A percentile compares a stretch with the other conserved stretches of the same genome.
Evolutionary conservation across 2,888 invertebrate genomes (phyloP).

Genomic region (Adela reaumurella): DNA sequence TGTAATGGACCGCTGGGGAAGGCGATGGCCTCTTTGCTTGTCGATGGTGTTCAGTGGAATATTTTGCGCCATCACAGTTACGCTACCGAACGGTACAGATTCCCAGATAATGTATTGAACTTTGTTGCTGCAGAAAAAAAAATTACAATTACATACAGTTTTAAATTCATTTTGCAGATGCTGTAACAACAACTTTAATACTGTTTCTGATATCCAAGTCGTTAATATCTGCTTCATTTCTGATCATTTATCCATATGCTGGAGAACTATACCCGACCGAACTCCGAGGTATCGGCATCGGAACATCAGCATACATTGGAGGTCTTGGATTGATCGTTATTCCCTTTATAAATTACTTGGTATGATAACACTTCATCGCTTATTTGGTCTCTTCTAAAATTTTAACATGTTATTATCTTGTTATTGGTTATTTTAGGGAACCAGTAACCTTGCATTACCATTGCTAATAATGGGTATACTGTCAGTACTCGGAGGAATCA

Average conservation of each 20-base stretch:
- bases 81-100: constrained; percentile 69
- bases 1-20: constrained; percentile 83
- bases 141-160: no score
- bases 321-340: constrained; percentile 85
- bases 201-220: constrained; percentile 82
- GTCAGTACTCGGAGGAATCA: constrained; percentile 77
- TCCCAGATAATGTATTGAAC: no score
- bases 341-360: constrained; percentile 88
- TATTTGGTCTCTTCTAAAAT: no score
- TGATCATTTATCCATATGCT: constrained; percentile 90
- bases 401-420: no score
- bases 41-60: constrained; percentile 83
- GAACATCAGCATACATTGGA: constrained; percentile 86
- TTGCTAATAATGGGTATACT: constrained; percentile 80
- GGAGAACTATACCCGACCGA: constrained; percentile 90
- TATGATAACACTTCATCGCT: no score
- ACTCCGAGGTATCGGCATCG: constrained; percentile 84
- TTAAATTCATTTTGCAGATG: constrained; percentile 54
- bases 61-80: constrained; percentile 80
- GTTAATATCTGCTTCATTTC: constrained; percentile 84
- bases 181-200: constrained; percentile 67
- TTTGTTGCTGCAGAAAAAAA: no score
- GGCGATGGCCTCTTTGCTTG: constrained; percentile 84
- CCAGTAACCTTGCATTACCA: constrained; percentile 78
- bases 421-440: constrained; percentile 63